These are phyloP conservation scores for Acrocephalus scirpaceus DNA, from an alignment of 2,797 vertebrate species.

Conservation along the genomic window DNA sequence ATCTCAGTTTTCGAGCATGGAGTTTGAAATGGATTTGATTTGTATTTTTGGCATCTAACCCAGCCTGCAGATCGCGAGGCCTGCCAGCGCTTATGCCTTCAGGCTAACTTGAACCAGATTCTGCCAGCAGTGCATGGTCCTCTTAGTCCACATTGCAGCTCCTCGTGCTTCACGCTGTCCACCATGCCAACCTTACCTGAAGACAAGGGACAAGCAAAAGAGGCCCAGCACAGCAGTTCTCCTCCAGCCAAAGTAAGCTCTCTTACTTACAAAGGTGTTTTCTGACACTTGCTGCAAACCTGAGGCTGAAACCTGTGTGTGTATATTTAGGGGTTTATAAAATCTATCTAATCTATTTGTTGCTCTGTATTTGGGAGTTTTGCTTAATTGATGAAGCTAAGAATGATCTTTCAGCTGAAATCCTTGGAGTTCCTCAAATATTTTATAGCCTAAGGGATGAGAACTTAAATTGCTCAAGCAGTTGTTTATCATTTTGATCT, in stretches of 20 bases:
- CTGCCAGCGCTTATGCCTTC: slow-evolving; percentile 65
- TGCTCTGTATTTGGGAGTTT: neutral
- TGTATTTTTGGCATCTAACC: slow-evolving; percentile 77
- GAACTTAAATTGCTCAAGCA: neutral
- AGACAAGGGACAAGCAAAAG: slow-evolving; percentile 89
- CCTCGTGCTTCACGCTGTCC: slow-evolving; percentile 67
- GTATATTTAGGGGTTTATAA: neutral
- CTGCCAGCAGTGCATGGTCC: slow-evolving; percentile 65
- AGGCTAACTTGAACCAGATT: slow-evolving; percentile 62
- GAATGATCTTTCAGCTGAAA: neutral
- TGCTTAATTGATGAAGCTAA: neutral
- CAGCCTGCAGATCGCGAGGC: slow-evolving; percentile 75
- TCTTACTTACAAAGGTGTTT: neutral
- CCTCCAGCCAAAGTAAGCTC: slow-evolving; percentile 85
- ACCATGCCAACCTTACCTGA: slow-evolving; percentile 93
- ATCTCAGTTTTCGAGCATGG: slow-evolving; percentile 50
- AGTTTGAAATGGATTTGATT: slow-evolving; percentile 70
- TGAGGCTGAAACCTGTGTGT: neutral
- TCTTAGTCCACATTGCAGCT: slow-evolving; percentile 63
- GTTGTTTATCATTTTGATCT: neutral
- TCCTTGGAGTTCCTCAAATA: neutral
- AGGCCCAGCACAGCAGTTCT: slow-evolving; percentile 83
- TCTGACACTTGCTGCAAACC: slow-evolving; percentile 10
- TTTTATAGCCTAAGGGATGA: neutral
- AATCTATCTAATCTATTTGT: neutral